Base-by-base conservation (phyloP, 2,888 invertebrate species). In the Balanococcus diminutus region DNA sequence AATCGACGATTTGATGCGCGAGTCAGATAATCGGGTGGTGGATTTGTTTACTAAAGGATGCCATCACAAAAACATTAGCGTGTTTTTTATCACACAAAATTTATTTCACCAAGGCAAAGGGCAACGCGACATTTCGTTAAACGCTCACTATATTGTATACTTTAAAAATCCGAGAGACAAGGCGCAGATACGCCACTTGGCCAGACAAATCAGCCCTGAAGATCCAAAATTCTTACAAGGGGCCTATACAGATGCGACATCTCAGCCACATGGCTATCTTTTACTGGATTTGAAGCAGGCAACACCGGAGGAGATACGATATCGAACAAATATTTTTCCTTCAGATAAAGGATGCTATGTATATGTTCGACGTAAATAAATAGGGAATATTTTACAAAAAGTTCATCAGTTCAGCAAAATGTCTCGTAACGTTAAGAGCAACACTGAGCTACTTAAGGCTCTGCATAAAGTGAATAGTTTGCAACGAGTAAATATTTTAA, bases 41-140 rank as follows among this genome's bases (percentile, higher is more conserved):
- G n/a, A n/a, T n/a, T n/a, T n/a, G n/a, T n/a, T 85, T 46, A 85
- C 79, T 19, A 85, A 85, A 85, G 79, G 75, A 4, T 85, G 85
- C 42, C 85, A 85, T 56, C 85, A 85, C 32, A 39, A 39, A 9
- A 82, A 82, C 22, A 39, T 82, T 25, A 75, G 75, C 16, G 75
- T 75, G 3, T 72, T 72, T 22, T 72, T 6, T 14, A 72, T 72
- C 14, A 72, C 72, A 6, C 72, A 72, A 72, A 72, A 72, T 72
- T 14, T 72, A 6, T 72, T 22, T 14, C 72, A 51, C 14, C 51
- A 51, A 14, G 51, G 51, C 3, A 81, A 84, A 84, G 42, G 42
- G 28, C 36, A 31, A 22, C 61, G 84, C 11, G 84, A 72, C 31
- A 32, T 84, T 36, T 72, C 32, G 4, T 56, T 81, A 25, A 81